Percentiles rank a stretch among this genome's conserved stretches.
Conservation (phyloP, 2,113 vertebrate genomes). For the Calyptommatus sinebrachiatus region DNA sequence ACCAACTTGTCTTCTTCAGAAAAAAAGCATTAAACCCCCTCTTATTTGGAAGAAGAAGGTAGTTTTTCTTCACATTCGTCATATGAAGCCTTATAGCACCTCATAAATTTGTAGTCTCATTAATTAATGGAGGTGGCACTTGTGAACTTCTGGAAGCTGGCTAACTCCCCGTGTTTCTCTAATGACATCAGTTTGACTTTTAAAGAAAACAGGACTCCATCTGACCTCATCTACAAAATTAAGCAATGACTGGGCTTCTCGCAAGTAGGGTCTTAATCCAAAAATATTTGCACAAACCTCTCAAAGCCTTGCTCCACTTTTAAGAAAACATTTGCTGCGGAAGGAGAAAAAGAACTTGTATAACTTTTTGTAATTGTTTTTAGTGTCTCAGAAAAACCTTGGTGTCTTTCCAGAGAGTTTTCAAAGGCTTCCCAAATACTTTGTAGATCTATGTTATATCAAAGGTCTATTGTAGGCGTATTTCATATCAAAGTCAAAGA, state of each 20-base stretch:
- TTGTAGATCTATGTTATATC: neutral
- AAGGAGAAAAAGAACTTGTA: neutral
- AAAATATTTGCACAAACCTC: constrained; percentile 15
- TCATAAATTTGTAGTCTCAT: constrained; percentile 11
- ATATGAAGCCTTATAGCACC: neutral
- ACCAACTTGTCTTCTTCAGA: neutral
- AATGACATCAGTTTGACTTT: constrained; percentile 16
- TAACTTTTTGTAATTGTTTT: neutral
- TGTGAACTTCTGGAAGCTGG: neutral
- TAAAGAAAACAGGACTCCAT: constrained; percentile 7
- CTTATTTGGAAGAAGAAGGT: neutral
- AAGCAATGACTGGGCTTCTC: constrained; percentile 8
- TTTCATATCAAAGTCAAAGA: neutral
- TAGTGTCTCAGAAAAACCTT: neutral
- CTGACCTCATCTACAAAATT: constrained; percentile 18
- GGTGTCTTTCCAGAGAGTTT: neutral
- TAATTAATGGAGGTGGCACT: constrained; percentile 1
- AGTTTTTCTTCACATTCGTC: neutral
- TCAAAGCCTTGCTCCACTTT: neutral
- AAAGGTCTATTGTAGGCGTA: neutral
- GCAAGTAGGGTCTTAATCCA: constrained; percentile 1
- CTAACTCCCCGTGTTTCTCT: neutral
- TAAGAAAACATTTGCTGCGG: constrained; percentile 18
- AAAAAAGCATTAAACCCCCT: neutral
- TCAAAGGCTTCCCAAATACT: neutral